Evolutionary conservation across 2,797 vertebrate genomes (phyloP).

Genomic region (Rhinatrema bivittatum): DNA sequence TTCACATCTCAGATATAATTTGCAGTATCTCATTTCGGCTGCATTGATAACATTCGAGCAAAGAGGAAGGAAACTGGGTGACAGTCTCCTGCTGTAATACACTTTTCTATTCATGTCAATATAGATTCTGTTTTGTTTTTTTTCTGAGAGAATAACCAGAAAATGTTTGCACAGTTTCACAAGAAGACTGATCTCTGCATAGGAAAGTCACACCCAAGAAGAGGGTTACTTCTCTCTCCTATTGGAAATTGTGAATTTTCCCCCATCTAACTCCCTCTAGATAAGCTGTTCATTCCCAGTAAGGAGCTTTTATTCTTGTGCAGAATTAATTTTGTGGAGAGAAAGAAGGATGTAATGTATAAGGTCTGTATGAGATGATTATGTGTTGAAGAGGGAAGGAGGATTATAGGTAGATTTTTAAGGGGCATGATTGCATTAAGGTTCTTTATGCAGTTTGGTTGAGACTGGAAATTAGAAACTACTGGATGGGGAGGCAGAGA

Average conservation of each 20-base stretch:
- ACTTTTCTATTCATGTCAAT: conserved; percentile 50
- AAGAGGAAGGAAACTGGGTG: conserved; percentile 42
- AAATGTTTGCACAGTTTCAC: conserved; percentile 50
- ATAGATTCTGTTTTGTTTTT: conserved; percentile 55
- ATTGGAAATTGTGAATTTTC: conserved; percentile 44
- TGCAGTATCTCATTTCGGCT: conserved; percentile 31
- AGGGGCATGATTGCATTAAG: too few relatives aligned
- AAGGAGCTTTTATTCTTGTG: too few relatives aligned
- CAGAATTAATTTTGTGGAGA: too few relatives aligned
- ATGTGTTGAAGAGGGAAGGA: too few relatives aligned
- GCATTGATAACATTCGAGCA: conserved; percentile 39
- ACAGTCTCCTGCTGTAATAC: conserved; percentile 40
- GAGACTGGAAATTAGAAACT: too few relatives aligned
- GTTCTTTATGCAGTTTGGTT: too few relatives aligned
- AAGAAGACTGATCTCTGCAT: conserved; percentile 56
- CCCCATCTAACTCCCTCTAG: conserved; percentile 40
- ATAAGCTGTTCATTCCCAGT: conserved; percentile 38
- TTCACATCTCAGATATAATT: conserved; percentile 30
- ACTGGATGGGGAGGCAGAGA: too few relatives aligned
- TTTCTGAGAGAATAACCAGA: conserved; percentile 47
- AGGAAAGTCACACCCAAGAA: conserved; percentile 40
- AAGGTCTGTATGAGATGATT: too few relatives aligned
- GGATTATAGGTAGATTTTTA: too few relatives aligned
- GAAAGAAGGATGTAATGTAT: too few relatives aligned
- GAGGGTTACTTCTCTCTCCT: conserved; percentile 39